Evolutionary conservation across 2,888 invertebrate genomes (phyloP), one percentile per base, ranked within the genome.

Genomic region (Notodonta dromedarius): DNA sequence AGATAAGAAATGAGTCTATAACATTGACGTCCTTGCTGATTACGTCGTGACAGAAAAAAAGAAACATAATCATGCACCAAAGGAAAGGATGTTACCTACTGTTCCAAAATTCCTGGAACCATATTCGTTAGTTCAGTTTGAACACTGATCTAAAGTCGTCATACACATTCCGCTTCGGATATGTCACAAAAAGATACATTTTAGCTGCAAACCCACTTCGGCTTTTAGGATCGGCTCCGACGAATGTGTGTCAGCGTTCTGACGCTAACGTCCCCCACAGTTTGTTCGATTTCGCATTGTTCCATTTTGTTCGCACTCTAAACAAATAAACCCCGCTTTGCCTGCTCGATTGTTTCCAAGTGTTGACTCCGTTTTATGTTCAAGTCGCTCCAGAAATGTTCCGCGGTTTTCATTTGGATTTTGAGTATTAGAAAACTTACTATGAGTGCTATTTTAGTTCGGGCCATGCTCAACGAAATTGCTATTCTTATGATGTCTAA

Each of bases 281-380:
- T 77, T 77, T 74, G 73, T 78, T 74, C 76, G 66, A 67, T 73
- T 73, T 78, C 76, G 70, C 70, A 69, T 62, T 76, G 73, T 76
- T 71, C 74, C 69, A 71, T 79, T 79, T 78, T 77, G 73, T 77
- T 77, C 69, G 67, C 71, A 61, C 70, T 72, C 66, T 70, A 73
- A 74, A 74, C 76, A 82, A 82, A 82, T 76, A 80, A 70, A 68
- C 66, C 66, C 58, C 60, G 72, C 70, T 72, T 73, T 72, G 73
- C 64, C 62, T 58, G 65, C 70, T 66, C 75, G 71, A 77, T 80
- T 77, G 77, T 78, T 77, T 61, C 70, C 73, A 73, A 78, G 74
- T 73, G 74, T 73, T 74, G 67, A 62, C 64, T 73, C 68, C 70
- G 62, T 78, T 76, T 69, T 69, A 66, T 64, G 69, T 61, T 66